A percentile compares a stretch with the other conserved stretches of the same genome.
Conservation (phyloP, 1,140 invertebrate species). For the Camponotus pennsylvanicus region DNA sequence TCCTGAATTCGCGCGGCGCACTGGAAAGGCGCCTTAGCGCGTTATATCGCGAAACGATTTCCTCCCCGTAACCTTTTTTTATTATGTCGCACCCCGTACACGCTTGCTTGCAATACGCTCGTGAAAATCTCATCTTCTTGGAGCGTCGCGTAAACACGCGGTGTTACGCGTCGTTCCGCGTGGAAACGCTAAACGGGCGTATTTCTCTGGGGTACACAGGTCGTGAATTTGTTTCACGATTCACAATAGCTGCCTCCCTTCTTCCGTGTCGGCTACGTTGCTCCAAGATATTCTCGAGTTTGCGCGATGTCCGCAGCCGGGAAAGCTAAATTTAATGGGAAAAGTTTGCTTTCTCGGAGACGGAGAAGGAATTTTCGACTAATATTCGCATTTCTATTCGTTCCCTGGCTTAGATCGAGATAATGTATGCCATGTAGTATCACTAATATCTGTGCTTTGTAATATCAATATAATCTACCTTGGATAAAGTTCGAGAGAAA, state of each 20-base stretch:
- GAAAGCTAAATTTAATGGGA: conserved; percentile 51
- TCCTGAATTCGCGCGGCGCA: not conserved
- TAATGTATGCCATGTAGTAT: not conserved
- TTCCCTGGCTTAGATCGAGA: not conserved
- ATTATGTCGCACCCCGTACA: conserved; percentile 19
- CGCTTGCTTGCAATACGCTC: not conserved
- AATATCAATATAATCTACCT: not conserved
- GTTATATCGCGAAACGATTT: conserved; percentile 39
- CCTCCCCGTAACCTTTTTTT: conserved; percentile 36
- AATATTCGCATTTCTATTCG: not conserved
- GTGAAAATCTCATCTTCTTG: conserved; percentile 39
- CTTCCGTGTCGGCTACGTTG: not conserved
- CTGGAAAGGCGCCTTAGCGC: conserved; percentile 23
- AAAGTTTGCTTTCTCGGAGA: conserved; percentile 35
- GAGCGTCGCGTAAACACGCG: conserved; percentile 23
- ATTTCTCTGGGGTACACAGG: conserved; percentile 24
- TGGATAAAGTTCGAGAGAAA: not conserved
- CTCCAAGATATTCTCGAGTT: conserved; percentile 13
- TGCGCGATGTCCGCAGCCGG: not conserved
- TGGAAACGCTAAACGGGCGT: conserved; percentile 10
- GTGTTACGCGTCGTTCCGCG: conserved; percentile 4
- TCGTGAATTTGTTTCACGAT: conserved; percentile 44
- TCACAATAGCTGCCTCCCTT: conserved; percentile 7
- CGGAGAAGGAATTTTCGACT: conserved; percentile 11
- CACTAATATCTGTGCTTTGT: not conserved